Base-by-base conservation (phyloP, 2,113 vertebrate genomes). In the Tor tambroides region DNA sequence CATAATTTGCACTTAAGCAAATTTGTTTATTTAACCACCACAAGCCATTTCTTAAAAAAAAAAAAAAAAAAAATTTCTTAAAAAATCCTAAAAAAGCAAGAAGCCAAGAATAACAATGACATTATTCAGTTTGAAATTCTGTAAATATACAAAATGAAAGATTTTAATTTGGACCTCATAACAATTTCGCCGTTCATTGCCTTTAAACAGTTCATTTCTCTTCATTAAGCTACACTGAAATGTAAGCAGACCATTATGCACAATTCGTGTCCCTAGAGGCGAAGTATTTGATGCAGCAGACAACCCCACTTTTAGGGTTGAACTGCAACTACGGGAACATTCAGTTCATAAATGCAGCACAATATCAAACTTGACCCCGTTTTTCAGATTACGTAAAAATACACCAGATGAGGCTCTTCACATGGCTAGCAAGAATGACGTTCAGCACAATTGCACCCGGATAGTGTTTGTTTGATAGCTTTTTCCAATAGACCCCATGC, bases 181-280 rank as follows among this genome's bases (percentile, higher is more conserved):
- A 81, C 71, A 79, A 86, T 86, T 72, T 79, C 38, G 6, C 84
- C 69, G 71, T 59, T 83, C 54, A 72, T 78, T 87, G 85, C 77
- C 41, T 49, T 89, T 46, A 85, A 90, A 87, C 84, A 85, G 87
- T 83, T 65, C 41, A 86, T 83, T 86, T 89, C 43, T 79, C 63
- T 75, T 83, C 21, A 80, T 88, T 88, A 88, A 67, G 83, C 79
- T 86, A 61, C 80, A 82, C 23, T 87, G 89, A 87, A 89, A 87
- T 89, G 80, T 86, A 88, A 90, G 89, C 89, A 88, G 83, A 87
- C 81, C 80, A 88, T 89, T 89, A 79, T 83, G 85, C 65, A 84
- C 87, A 72, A 89, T 89, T 89, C n/a, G 80, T 71, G 82, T 83
- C 83, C 61, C 85, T 26, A 46, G 89, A 89, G 89, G 86, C 71